Conservation (phyloP, 1,140 invertebrate species). For the Zaprionus nigranus region DNA sequence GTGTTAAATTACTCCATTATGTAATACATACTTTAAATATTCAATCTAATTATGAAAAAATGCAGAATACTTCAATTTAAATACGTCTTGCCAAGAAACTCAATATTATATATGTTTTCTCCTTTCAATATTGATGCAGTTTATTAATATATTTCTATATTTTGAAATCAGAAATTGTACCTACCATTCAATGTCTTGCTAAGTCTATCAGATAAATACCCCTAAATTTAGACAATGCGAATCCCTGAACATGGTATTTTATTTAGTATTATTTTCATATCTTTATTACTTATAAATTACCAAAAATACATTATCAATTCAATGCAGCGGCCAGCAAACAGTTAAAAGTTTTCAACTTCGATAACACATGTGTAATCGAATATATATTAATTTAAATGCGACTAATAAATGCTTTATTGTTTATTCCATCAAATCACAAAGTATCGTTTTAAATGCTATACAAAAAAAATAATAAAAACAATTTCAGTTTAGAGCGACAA, state of each 20-base stretch:
- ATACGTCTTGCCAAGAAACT: not conserved
- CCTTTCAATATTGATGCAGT: too few species aligned
- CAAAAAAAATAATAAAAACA: constrained; percentile 14
- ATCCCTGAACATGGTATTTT: too few species aligned
- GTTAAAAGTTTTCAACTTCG: not conserved
- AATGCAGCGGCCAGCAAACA: not conserved
- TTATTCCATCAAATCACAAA: constrained; percentile 63
- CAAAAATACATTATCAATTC: too few species aligned
- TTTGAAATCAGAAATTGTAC: too few species aligned
- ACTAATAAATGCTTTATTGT: constrained; percentile 42
- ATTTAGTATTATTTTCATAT: not conserved
- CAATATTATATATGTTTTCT: not conserved
- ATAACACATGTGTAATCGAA: not conserved
- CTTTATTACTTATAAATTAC: too few species aligned
- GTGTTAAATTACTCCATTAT: not conserved
- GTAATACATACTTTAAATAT: not conserved
- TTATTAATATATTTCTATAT: too few species aligned
- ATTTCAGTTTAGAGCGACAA: not conserved
- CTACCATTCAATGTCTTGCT: too few species aligned
- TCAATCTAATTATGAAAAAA: not conserved
- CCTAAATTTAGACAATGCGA: too few species aligned
- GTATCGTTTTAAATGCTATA: constrained; percentile 47
- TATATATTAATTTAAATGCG: not conserved
- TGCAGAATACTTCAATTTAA: not conserved
- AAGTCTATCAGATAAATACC: too few species aligned